Evolutionary conservation across 2,888 invertebrate species (phyloP).

Genomic region (Euphydryas editha): DNA sequence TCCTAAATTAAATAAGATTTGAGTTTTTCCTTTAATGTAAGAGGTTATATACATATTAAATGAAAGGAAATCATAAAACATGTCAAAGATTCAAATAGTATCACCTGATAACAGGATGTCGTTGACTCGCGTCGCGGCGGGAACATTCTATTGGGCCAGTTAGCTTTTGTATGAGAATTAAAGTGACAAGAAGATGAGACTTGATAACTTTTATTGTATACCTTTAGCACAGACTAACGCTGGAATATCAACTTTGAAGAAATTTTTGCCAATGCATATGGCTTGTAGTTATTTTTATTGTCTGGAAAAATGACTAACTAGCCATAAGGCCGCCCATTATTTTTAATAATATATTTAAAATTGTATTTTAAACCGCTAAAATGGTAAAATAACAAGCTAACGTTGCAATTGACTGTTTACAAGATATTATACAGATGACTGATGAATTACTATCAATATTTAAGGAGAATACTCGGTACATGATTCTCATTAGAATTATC

Average conservation of each 20-base stretch:
- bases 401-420: no score
- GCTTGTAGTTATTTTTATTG: no score
- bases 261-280: not conserved
- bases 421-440: no score
- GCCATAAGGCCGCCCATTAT: no score
- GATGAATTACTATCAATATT: no score
- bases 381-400: no score
- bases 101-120: conserved; percentile 69
- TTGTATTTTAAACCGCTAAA: no score
- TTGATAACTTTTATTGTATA: conserved; percentile 50
- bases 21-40: not conserved
- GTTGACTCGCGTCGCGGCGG: conserved; percentile 50
- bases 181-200: conserved; percentile 71
- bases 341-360: no score
- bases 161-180: conserved; percentile 63
- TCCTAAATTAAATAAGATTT: not conserved
- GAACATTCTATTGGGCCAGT: conserved; percentile 62
- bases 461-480: no score
- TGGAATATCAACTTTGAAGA: conserved; percentile 5
- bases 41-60: conserved; percentile 11
- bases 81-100: conserved; percentile 54
- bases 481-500: no score
- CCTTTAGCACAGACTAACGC: conserved; percentile 18
- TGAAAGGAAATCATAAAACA: conserved; percentile 59
- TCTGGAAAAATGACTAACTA: no score